These are phyloP conservation scores for Enteromius afrohamiltoni DNA, from an alignment of 2,797 vertebrate genomes.

Conservation along the genomic window DNA sequence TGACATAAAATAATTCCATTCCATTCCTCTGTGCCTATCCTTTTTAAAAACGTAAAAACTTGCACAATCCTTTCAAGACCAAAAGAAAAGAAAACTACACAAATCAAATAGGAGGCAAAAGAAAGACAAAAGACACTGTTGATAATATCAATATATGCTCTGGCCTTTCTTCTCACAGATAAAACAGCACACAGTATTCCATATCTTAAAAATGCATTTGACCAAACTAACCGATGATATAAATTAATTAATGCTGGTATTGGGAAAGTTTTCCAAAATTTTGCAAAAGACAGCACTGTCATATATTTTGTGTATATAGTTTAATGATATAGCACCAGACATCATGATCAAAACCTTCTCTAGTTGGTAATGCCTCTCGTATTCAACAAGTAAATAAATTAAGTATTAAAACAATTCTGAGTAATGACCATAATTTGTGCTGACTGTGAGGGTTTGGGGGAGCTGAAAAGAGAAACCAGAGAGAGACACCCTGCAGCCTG, in stretches of 20 bases:
- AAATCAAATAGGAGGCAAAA: background rate
- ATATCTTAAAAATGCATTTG: background rate
- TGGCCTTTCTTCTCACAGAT: background rate
- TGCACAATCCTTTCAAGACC: background rate
- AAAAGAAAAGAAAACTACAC: background rate
- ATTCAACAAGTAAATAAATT: background rate
- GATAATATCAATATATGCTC: background rate
- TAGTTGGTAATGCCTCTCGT: background rate
- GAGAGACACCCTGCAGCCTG: conserved; percentile 1
- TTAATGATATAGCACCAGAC: background rate
- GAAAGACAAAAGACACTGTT: background rate
- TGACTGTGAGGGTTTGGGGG: background rate
- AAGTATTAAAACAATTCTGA: background rate
- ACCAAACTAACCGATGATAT: background rate
- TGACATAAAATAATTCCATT: too few species aligned
- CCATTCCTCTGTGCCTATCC: too few species aligned
- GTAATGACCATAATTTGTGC: background rate
- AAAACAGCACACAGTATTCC: background rate
- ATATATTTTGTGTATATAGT: background rate
- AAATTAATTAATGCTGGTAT: background rate
- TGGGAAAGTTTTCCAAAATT: background rate
- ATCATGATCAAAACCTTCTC: background rate
- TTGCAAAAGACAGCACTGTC: background rate
- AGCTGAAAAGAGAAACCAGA: background rate
- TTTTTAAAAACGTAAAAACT: too few species aligned